Evolutionary conservation across 2,888 invertebrate genomes (phyloP).

Genomic region (Heliconius ethilla): DNA sequence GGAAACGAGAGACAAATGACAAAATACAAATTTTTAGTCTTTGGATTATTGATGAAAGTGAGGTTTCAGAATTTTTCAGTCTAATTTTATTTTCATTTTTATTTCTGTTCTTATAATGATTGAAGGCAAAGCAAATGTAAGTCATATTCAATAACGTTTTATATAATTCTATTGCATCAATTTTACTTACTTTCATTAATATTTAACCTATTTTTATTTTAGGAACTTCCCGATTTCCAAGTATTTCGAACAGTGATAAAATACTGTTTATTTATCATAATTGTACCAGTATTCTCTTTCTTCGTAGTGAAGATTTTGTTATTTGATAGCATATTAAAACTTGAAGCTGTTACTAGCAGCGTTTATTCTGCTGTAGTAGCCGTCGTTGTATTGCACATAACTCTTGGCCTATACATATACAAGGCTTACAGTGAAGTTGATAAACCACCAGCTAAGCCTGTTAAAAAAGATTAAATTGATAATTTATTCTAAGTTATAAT

Average conservation of each 20-base stretch:
- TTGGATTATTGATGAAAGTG: constrained; percentile 54
- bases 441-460: constrained; percentile 64
- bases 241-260: constrained; percentile 89
- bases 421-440: constrained; percentile 86
- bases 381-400: constrained; percentile 87
- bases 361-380: constrained; percentile 90
- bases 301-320: constrained; percentile 86
- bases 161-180: constrained; percentile 2
- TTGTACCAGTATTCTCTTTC: constrained; percentile 88
- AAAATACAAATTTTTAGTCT: constrained; percentile 35
- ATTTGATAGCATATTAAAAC: constrained; percentile 84
- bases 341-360: constrained; percentile 84
- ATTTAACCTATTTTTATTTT: constrained; percentile 55
- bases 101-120: constrained; percentile 73
- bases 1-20: background rate
- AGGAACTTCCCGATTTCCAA: constrained; percentile 86
- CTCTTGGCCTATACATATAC: constrained; percentile 89
- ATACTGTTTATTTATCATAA: constrained; percentile 88
- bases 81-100: constrained; percentile 57
- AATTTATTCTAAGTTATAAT: constrained; percentile 33
- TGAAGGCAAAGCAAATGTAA: constrained; percentile 79
- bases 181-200: background rate
- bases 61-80: constrained; percentile 42
- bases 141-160: constrained; percentile 49
- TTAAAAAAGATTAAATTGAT: constrained; percentile 67